Conservation (phyloP, 2,888 invertebrate genomes). For the Galeopsomyia nigrocyanea region DNA sequence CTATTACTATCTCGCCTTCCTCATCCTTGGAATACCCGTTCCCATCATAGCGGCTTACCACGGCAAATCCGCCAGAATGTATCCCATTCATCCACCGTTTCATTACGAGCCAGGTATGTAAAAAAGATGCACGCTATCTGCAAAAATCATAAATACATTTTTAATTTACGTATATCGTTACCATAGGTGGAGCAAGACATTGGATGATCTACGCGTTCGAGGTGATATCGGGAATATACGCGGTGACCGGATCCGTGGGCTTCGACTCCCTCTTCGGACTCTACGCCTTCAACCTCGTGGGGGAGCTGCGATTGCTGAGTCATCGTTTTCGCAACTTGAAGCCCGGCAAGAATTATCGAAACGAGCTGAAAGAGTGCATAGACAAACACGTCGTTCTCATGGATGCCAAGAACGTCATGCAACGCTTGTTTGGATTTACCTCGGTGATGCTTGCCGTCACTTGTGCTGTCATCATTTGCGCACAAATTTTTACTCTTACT, state of each 20-base stretch:
- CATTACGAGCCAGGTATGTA: constrained; percentile 39
- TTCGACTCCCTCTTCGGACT: constrained; percentile 55
- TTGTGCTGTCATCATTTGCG: constrained; percentile 53
- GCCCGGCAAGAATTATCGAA: constrained; percentile 31
- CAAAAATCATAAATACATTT: background rate
- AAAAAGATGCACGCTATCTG: background rate
- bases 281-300: constrained; percentile 55
- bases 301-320: constrained; percentile 52
- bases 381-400: constrained; percentile 47
- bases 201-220: constrained; percentile 41
- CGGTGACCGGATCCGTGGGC: constrained; percentile 41
- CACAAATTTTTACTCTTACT: constrained; percentile 51
- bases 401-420: constrained; percentile 47
- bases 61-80: background rate
- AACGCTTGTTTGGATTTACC: constrained; percentile 54
- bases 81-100: background rate
- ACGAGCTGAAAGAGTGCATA: constrained; percentile 46
- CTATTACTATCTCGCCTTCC: background rate
- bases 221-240: constrained; percentile 7
- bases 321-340: constrained; percentile 42
- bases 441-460: constrained; percentile 52
- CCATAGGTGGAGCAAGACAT: constrained; percentile 31
- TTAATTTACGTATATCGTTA: background rate
- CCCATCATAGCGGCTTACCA: background rate
- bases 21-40: background rate